Conservation (phyloP, 2,888 invertebrate genomes). For the Acrobasis suavella region DNA sequence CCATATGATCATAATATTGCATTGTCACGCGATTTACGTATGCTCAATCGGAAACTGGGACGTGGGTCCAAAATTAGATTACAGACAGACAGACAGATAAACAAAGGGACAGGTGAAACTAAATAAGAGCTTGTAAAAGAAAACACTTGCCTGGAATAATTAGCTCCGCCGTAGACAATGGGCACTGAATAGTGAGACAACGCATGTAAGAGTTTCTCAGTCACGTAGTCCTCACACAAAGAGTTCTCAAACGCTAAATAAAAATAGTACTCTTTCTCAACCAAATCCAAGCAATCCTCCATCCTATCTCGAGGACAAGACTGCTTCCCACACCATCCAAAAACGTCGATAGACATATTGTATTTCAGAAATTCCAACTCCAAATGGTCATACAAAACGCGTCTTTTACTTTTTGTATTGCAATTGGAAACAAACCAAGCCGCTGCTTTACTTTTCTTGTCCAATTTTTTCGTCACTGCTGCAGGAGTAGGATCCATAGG, state of each 20-base stretch:
- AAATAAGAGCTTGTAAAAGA: not conserved
- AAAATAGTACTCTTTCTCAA: constrained; percentile 63
- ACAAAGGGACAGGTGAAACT: too few relatives aligned
- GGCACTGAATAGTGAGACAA: constrained; percentile 84
- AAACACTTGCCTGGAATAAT: constrained; percentile 76
- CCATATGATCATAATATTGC: too few relatives aligned
- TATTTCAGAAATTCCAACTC: constrained; percentile 44
- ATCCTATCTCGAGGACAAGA: constrained; percentile 52
- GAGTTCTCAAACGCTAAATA: constrained; percentile 69
- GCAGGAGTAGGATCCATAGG: constrained; percentile 46
- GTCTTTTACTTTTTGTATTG: constrained; percentile 41
- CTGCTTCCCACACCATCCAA: constrained; percentile 58
- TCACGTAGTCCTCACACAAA: constrained; percentile 62
- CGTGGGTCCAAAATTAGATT: too few relatives aligned
- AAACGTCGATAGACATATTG: constrained; percentile 56
- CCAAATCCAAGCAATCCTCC: constrained; percentile 52
- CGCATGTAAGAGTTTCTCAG: constrained; percentile 63
- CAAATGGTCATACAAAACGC: constrained; percentile 39
- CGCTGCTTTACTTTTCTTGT: constrained; percentile 54
- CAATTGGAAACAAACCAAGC: constrained; percentile 71
- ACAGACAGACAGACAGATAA: too few relatives aligned
- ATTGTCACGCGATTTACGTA: too few relatives aligned
- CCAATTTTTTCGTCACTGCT: constrained; percentile 43
- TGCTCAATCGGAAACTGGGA: too few relatives aligned
- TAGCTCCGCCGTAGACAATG: constrained; percentile 86